Evolutionary conservation across 2,797 vertebrate genomes (phyloP).

Genomic region (Tragopan temminckii): DNA sequence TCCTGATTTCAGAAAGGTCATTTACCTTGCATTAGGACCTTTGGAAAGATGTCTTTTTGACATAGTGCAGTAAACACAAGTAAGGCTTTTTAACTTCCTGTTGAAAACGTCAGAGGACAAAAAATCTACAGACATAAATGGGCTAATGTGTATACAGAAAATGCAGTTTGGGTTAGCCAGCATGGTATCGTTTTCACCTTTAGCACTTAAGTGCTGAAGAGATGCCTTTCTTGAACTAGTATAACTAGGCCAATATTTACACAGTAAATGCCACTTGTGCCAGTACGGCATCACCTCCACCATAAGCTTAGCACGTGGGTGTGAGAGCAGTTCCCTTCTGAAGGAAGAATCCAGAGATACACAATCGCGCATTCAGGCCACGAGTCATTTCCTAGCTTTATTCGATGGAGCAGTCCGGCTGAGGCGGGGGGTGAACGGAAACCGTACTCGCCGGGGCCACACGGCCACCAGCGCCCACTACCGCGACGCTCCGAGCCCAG

Average conservation of each 20-base stretch:
- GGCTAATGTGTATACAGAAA: neutral
- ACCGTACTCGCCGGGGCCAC: neutral
- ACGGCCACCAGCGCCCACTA: accelerated
- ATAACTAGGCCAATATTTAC: neutral
- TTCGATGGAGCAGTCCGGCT: neutral
- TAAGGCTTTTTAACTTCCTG: neutral
- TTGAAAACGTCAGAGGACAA: slow-evolving; percentile 2
- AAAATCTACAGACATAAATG: neutral
- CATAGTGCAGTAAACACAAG: neutral
- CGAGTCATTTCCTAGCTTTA: neutral
- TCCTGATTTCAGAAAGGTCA: neutral
- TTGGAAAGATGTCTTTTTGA: neutral
- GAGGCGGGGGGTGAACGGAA: too few species aligned
- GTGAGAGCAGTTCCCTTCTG: too few species aligned
- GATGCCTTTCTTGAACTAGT: neutral
- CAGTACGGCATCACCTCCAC: too few species aligned
- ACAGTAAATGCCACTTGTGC: neutral
- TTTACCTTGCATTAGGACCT: neutral
- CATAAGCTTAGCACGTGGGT: too few species aligned
- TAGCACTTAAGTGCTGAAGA: neutral
- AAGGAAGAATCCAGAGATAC: too few species aligned
- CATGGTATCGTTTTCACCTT: neutral
- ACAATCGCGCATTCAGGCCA: neutral
- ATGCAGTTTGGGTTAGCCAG: neutral
- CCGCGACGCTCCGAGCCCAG: neutral